phyloP scores from a whole-genome alignment of 2,113 vertebrate genomes.

The Peucedramus taeniatus region DNA sequence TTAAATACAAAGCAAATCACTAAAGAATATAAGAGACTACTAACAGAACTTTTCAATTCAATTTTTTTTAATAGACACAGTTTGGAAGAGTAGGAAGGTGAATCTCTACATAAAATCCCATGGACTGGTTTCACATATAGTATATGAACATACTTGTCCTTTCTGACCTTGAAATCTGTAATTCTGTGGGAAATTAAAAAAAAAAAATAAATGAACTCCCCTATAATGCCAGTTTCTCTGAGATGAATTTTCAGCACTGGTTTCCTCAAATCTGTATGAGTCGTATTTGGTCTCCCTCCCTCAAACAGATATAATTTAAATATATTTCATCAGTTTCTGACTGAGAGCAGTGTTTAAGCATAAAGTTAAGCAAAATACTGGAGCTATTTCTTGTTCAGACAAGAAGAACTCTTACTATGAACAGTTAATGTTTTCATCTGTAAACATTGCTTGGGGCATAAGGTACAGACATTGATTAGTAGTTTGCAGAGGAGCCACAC shows the following conservation, averaged over 20 bases:
- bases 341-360: constrained; percentile 12
- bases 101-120: not conserved
- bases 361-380: constrained; percentile 12
- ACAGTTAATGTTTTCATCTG: constrained; percentile 30
- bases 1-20: not conserved
- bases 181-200: not conserved
- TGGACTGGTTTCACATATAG: not conserved
- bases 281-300: not conserved
- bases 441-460: constrained; percentile 15
- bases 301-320: not conserved
- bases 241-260: not conserved
- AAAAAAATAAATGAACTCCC: not conserved
- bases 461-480: constrained; percentile 49
- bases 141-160: not conserved
- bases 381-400: constrained; percentile 33
- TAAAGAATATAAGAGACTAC: not conserved
- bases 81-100: not conserved
- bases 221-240: not conserved
- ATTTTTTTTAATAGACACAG: not conserved
- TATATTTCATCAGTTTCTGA: constrained; percentile 28
- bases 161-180: not conserved
- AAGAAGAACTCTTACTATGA: not conserved
- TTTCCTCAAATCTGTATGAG: not conserved
- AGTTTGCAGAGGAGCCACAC: constrained; percentile 42
- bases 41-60: not conserved